Evolutionary conservation across 1,140 invertebrate species (phyloP), one percentile per base, ranked within the genome.

Genomic region (Hyles euphorbiae): DNA sequence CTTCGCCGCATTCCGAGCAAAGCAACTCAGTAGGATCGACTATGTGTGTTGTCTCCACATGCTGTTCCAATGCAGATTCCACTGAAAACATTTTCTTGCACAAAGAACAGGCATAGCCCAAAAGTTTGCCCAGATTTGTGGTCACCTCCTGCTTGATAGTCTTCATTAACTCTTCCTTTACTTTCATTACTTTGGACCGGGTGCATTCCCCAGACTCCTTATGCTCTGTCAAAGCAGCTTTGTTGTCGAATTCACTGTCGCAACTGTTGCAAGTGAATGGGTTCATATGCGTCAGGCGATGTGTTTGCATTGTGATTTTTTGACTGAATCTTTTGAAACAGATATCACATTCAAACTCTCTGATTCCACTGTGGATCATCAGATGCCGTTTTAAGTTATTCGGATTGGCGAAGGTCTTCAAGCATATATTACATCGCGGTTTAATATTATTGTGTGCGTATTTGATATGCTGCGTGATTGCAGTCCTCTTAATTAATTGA

Each of bases 301-400:
- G 89, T 8, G 87, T 89, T 60, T 89, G 85, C 87, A 90, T 88
- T 22, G 89, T 87, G 7, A 87, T 88, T 67, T 89, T 89, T 54
- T 89, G 87, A 58, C 82, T 81, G 71, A 90, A 90, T 32, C 80
- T 70, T 47, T 89, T 89, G 10, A 75, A 73, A 58, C 89, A 90
- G 1, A 90, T 79, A 53, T 89, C 87, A 71, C 89, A 89, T 59
- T 85, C 80, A 78, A 93, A 94, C 5, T 88, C 89, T 65, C 86
- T 86, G 3, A 88, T 76, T 3, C 90, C 90, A 8, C 82, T 89
- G 65, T 93, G 92, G 34, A 91, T 90, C 81, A 91, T 89, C 78
- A 92, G 90, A 65, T 94, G 93, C 11, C 91, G 88, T 56, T 90
- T 90, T 45, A 93, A 74, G 61, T 91, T 92, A 60, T 91, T 90